Conservation (phyloP, 30 jellyfish, hydroid and myxozoan species). For the Sanderia malayensis region DNA sequence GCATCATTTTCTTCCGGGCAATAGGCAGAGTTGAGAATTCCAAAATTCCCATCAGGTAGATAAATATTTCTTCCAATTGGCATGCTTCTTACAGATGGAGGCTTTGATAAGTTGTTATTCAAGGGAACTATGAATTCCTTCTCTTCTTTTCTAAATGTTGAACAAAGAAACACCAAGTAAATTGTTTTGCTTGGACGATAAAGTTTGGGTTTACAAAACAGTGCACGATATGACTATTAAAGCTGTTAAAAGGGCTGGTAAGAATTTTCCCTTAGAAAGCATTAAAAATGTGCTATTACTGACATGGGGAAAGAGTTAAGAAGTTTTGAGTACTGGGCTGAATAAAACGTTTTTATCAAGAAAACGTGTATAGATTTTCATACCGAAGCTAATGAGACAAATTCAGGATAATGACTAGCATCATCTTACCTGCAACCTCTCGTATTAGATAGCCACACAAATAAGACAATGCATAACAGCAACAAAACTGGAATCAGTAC, state of each 20-base stretch:
- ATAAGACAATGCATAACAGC: constrained; percentile 46
- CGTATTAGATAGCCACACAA: constrained; percentile 72
- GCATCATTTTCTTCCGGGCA: constrained; percentile 46
- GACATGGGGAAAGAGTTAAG: no score
- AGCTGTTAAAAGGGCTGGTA: no score
- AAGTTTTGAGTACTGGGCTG: no score
- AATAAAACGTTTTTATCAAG: no score
- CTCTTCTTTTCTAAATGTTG: constrained; percentile 43
- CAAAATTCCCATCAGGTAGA: constrained; percentile 71
- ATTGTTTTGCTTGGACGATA: no score
- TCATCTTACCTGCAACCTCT: constrained; percentile 69
- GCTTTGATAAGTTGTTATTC: constrained; percentile 70
- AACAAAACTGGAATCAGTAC: constrained; percentile 74
- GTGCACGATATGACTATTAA: no score
- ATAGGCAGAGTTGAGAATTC: constrained; percentile 75
- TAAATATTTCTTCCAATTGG: constrained; percentile 81
- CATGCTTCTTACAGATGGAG: constrained; percentile 88
- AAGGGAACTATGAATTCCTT: constrained; percentile 78
- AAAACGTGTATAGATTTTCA: not conserved
- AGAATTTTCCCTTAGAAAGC: no score
- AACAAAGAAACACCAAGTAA: no score
- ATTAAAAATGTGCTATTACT: no score
- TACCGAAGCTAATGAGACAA: no score
- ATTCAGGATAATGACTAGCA: not conserved
- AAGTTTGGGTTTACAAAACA: no score